Evolutionary conservation across 1,140 invertebrate genomes (phyloP).

Genomic region (Ectropis grisescens): DNA sequence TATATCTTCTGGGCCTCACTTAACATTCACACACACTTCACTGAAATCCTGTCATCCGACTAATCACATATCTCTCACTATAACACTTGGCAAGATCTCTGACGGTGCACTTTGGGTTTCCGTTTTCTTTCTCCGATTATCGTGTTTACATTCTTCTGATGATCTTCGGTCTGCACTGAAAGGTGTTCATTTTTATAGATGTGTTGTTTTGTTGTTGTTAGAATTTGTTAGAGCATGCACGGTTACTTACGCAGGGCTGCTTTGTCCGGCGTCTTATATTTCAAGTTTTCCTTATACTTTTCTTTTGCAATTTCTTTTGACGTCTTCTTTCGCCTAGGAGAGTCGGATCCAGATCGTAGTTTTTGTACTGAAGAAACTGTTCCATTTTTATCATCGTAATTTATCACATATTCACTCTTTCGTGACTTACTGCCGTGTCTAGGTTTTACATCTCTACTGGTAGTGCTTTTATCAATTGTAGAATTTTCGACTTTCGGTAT

Average conservation of each 20-base stretch:
- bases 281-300: constrained; percentile 24
- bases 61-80: too few relatives aligned
- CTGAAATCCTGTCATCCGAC: too few relatives aligned
- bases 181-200: constrained; percentile 43
- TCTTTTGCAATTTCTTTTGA: constrained; percentile 31
- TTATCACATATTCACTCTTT: constrained; percentile 53
- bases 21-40: too few relatives aligned
- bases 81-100: constrained; percentile 42
- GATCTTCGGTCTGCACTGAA: constrained; percentile 54
- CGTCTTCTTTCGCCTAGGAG: constrained; percentile 30
- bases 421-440: constrained; percentile 6
- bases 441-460: too few relatives aligned
- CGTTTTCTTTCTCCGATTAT: constrained; percentile 26
- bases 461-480: neutral
- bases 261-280: constrained; percentile 37
- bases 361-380: constrained; percentile 56
- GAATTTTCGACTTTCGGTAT: constrained; percentile 4
- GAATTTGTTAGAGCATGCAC: constrained; percentile 42
- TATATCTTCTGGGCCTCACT: neutral
- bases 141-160: constrained; percentile 27
- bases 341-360: constrained; percentile 29
- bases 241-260: constrained; percentile 55
- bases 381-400: constrained; percentile 63
- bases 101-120: constrained; percentile 33
- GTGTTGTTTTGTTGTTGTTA: constrained; percentile 29